Base-by-base conservation (phyloP, 2,113 vertebrate species). In the Antennarius striatus region DNA sequence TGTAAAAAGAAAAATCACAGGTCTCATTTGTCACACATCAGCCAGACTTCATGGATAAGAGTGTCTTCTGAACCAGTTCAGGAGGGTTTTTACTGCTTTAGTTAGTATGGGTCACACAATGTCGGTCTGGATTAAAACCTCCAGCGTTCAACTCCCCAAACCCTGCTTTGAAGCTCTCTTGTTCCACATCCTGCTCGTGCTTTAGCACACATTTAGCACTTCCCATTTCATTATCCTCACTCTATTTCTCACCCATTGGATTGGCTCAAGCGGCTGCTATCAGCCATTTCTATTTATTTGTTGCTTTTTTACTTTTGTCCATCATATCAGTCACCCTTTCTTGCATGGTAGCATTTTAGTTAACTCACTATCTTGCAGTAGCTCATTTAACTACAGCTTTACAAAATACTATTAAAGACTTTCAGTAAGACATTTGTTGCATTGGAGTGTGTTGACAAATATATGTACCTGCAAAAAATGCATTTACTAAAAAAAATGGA, bases 201-300 rank as follows among this genome's bases (percentile, higher is more conserved):
- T 88, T 91, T 83, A 86, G 83, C 82, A 83, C 84, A 80, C 85
- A 91, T 88, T 91, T 91, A 90, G 79, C 85, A 80, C 63, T 85
- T 89, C 90, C 84, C 82, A 72, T 87, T 75, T 68, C 85, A 89
- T 91, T 87, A 89, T 84, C 77, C 81, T 90, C 90, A 89, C 82
- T 82, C 68, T 62, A 63, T 82, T 75, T 72, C 75, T 86, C 80
- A 87, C 88, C 86, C 85, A 84, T 80, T 76, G 85, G 77, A 80
- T 79, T 59, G 47, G 78, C 74, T 81, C 71, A 6, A 65, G 66
- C 63, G 48, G 55, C 69, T 46, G 71, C 68, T 62, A 65, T 73
- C 73, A 45, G 61, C 62, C 59, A 63, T 74, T 77, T 84, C 29
- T 56, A 66, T 58, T 75, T 63, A 55, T 70, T 56, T 5, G 4